A percentile compares a stretch with the other conserved stretches of the same genome.
phyloP scores from a whole-genome alignment of 2,888 invertebrate species.

The Lithophane socia region DNA sequence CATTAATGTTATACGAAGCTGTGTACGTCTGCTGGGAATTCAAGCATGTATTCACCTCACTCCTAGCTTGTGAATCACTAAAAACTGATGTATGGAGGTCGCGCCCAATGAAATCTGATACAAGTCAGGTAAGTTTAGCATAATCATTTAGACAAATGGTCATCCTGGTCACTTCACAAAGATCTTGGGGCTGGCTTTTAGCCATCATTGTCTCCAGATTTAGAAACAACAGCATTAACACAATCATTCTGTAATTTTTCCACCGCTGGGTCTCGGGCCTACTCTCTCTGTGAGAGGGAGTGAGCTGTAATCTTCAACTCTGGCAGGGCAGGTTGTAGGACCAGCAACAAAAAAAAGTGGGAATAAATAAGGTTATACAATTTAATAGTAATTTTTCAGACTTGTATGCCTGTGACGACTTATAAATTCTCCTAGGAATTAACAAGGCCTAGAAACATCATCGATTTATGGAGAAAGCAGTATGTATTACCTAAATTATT shows the following conservation, averaged over 20 bases:
- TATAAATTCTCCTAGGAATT: neutral
- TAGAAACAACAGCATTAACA: neutral
- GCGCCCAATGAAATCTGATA: neutral
- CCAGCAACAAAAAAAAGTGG: neutral
- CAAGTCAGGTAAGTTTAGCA: conserved; percentile 20
- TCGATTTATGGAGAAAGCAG: neutral
- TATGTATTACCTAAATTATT: neutral
- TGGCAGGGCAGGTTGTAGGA: neutral
- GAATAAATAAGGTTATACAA: conserved; percentile 9
- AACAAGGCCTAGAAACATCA: too few relatives aligned
- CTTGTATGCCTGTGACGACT: neutral
- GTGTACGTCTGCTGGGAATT: neutral
- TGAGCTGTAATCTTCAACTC: neutral
- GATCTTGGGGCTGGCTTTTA: neutral
- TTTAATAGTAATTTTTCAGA: conserved; percentile 12
- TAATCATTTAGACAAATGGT: neutral
- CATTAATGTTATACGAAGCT: neutral
- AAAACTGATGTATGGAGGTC: neutral
- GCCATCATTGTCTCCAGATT: neutral
- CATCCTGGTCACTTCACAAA: neutral
- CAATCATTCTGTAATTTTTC: neutral
- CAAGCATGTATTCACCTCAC: neutral
- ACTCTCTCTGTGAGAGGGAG: neutral
- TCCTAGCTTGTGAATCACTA: neutral
- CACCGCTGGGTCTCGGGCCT: neutral